Evolutionary conservation across 2,113 vertebrate species (phyloP).

Genomic region (Hoplias malabaricus): DNA sequence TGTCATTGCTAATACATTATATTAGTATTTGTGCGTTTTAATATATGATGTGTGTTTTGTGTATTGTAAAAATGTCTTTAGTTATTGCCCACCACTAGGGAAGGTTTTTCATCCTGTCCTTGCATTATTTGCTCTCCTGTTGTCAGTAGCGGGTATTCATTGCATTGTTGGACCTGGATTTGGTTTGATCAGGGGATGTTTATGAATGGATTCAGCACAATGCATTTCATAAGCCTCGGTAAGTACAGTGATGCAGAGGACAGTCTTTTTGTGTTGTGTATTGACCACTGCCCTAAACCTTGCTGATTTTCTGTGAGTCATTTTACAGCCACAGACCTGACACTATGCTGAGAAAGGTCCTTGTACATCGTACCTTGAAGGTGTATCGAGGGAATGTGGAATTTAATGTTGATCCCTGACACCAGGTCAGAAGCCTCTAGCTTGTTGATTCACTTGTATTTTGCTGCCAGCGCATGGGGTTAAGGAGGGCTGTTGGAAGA

Average conservation of each 20-base stretch:
- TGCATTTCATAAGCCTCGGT: neutral
- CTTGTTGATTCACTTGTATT: neutral
- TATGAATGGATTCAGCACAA: slow-evolving; percentile 4
- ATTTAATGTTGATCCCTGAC: neutral
- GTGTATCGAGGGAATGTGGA: neutral
- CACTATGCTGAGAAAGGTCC: neutral
- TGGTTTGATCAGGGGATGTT: slow-evolving; percentile 8
- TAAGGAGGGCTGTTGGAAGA: neutral
- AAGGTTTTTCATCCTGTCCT: neutral
- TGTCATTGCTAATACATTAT: too few species aligned
- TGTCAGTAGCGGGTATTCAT: slow-evolving; percentile 3
- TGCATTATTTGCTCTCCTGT: neutral
- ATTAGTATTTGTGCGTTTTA: too few species aligned
- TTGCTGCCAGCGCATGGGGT: neutral
- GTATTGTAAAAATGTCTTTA: too few species aligned
- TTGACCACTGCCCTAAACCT: neutral
- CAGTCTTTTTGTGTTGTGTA: neutral
- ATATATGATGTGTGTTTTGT: too few species aligned
- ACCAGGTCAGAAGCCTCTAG: neutral
- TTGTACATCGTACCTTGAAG: neutral
- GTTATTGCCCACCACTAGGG: too few species aligned
- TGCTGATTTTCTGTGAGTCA: neutral
- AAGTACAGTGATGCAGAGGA: neutral
- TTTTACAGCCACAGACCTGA: neutral
- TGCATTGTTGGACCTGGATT: neutral